A percentile compares a stretch with the other conserved stretches of the same genome.
Conservation (phyloP, 2,888 invertebrate genomes). For the Lithophane ornitopus region DNA sequence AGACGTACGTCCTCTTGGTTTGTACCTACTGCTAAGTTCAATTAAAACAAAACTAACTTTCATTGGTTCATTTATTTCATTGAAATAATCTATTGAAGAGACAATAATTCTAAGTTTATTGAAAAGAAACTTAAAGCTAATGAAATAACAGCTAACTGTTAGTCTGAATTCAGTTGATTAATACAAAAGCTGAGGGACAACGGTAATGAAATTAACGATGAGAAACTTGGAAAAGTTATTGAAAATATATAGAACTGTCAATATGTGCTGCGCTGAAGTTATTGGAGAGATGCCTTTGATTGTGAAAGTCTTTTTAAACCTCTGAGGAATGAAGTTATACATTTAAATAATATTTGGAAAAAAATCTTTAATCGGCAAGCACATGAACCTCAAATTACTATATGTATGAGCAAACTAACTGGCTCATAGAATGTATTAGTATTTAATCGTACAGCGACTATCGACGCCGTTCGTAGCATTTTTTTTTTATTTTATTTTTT, state of each 20-base stretch:
- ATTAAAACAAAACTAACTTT: no score
- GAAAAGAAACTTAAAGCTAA: background rate
- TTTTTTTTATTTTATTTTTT: no score
- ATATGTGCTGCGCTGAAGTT: background rate
- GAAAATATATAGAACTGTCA: background rate
- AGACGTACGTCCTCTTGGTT: background rate
- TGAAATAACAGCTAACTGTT: background rate
- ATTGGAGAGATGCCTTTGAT: background rate
- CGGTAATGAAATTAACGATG: background rate
- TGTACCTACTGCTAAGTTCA: background rate
- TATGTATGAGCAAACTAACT: no score
- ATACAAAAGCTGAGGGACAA: background rate
- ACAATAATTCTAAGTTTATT: background rate
- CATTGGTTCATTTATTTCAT: background rate
- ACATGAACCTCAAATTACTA: background rate
- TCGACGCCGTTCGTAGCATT: constrained; percentile 1
- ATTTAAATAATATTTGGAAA: background rate
- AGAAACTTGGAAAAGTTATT: background rate
- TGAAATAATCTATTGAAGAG: background rate
- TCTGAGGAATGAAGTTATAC: background rate
- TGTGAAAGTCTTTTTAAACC: background rate
- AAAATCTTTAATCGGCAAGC: background rate
- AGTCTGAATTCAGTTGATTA: no score
- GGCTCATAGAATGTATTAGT: background rate
- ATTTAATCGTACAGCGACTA: background rate